Evolutionary conservation across 2,797 vertebrate genomes (phyloP).

Genomic region (Myotis vivesi): DNA sequence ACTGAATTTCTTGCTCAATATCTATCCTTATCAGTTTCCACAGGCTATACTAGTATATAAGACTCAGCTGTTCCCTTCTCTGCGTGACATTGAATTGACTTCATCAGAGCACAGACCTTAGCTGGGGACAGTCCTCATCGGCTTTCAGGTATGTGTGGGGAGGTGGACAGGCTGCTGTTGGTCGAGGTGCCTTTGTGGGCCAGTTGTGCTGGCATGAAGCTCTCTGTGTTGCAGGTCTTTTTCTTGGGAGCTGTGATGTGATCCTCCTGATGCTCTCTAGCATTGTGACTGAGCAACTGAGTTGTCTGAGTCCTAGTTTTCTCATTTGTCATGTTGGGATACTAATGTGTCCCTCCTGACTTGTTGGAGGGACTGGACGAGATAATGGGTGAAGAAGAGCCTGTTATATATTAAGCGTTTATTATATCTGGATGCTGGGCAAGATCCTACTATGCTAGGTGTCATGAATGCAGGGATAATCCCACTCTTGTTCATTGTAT

Average conservation of each 20-base stretch:
- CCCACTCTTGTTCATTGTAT: background rate
- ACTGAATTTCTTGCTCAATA: slow-evolving; percentile 16
- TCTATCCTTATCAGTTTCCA: background rate
- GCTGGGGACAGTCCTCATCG: background rate
- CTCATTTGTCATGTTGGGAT: background rate
- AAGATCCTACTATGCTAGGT: background rate
- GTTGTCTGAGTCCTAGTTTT: background rate
- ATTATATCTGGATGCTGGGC: background rate
- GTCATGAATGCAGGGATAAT: too few relatives aligned
- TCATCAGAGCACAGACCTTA: background rate
- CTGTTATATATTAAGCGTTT: background rate
- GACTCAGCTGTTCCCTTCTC: background rate
- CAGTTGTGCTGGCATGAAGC: background rate
- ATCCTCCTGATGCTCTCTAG: background rate
- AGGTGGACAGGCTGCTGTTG: background rate
- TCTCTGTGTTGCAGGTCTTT: background rate
- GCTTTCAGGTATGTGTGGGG: background rate
- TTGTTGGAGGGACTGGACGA: background rate
- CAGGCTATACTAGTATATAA: background rate
- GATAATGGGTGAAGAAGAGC: background rate
- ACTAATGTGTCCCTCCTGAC: background rate
- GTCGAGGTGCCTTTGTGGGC: background rate
- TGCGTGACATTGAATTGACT: background rate
- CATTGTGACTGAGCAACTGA: background rate
- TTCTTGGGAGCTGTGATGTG: background rate